Evolutionary conservation across 2,113 vertebrate species (phyloP), one percentile per base, ranked within the genome.

Genomic region (Leptobrachium leishanense): DNA sequence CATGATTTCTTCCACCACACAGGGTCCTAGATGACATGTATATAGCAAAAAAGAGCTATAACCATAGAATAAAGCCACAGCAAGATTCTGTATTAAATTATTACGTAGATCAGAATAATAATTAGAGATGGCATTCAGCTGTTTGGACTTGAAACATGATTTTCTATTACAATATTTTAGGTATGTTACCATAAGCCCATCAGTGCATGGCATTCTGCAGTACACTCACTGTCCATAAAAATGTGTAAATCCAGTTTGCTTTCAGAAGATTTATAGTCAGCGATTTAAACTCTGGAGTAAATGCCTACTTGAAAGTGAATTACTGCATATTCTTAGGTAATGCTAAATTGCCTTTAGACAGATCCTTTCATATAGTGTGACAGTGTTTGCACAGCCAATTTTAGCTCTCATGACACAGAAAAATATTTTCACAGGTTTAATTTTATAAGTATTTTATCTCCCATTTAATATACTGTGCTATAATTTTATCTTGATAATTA

Each of bases 301-400:
- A 65, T 75, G 74, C 40, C 74, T 66, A 75, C 63, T 66, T 66
- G 63, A 76, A 68, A 76, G 74, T 68, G 65, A 66, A 76, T 67
- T 68, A 55, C 40, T 68, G 65, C 46, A 68, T 76, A 76, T 68
- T 76, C 65, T 53, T 65, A 75, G 63, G 12, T 40, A 75, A 41
- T 75, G 63, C 63, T 67, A 54, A 15, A 67, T 67, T 75, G 53
- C 63, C 63, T 75, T 40, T 67, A 20, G 39, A 53, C 44, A 31
- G 69, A 71, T 20, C 6, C 15, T 64, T 66, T 75, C 50, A 65
- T 65, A 53, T 57, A 43, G 62, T 53, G 50, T 66, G 73, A 75
- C 43, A 53, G 12, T 54, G 62, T 66, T 20, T 20, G 13, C 53
- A 53, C 50, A 50, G 43, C 54, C 54, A 40, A 55, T 53, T 68